A percentile compares a stretch with the other conserved stretches of the same genome.
These are phyloP conservation scores for Gymnocypris eckloni DNA, from an alignment of 2,797 vertebrate genomes.

Conservation along the genomic window DNA sequence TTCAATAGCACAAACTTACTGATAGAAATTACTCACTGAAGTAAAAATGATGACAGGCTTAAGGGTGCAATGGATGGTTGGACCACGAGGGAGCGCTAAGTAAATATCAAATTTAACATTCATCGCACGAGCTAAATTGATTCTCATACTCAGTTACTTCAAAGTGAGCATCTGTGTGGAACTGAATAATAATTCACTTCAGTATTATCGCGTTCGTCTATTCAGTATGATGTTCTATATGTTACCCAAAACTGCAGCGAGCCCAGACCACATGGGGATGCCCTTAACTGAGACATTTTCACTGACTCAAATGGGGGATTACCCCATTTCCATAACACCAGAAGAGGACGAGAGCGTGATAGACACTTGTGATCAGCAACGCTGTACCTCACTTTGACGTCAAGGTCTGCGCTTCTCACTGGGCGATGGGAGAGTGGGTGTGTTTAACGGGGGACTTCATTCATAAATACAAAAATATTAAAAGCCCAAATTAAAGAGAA, in stretches of 20 bases:
- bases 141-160: background rate
- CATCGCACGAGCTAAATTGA: background rate
- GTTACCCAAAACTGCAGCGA: background rate
- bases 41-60: background rate
- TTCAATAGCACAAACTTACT: background rate
- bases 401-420: slow-evolving; percentile 74
- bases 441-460: slow-evolving; percentile 82
- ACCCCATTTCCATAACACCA: slow-evolving; percentile 47
- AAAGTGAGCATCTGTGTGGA: background rate
- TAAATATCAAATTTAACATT: background rate
- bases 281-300: slow-evolving; percentile 25
- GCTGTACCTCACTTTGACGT: slow-evolving; percentile 67
- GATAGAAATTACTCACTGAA: background rate
- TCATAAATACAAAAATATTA: slow-evolving; percentile 88
- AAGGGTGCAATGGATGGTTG: too few species aligned
- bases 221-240: background rate
- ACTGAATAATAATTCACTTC: background rate
- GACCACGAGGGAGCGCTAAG: slow-evolving; percentile 69
- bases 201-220: background rate
- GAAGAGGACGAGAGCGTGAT: slow-evolving; percentile 27
- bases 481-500: slow-evolving; percentile 76
- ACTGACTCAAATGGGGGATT: slow-evolving; percentile 46
- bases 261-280: slow-evolving; percentile 28
- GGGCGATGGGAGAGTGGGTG: slow-evolving; percentile 82
- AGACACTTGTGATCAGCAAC: slow-evolving; percentile 19